Percentiles rank a stretch among this genome's conserved stretches.
These are phyloP conservation scores for Crioceris asparagi DNA, from an alignment of 2,888 invertebrate genomes.

Conservation along the genomic window DNA sequence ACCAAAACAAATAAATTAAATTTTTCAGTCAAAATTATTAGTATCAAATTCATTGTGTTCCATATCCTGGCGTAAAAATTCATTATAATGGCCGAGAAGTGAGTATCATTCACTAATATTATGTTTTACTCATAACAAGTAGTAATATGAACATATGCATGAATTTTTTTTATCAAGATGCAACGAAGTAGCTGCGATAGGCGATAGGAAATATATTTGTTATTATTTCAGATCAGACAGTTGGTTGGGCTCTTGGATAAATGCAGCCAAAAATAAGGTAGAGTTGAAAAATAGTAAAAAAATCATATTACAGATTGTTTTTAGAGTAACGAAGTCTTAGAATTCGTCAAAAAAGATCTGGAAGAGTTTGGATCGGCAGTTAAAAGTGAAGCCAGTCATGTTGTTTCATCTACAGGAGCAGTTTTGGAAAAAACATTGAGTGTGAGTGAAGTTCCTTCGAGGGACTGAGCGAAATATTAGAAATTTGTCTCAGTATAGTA, in stretches of 20 bases:
- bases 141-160: slow-evolving; percentile 4
- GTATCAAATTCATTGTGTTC: slow-evolving; percentile 5
- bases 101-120: neutral
- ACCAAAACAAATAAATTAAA: slow-evolving; percentile 18
- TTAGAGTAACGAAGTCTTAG: slow-evolving; percentile 62
- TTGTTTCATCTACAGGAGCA: slow-evolving; percentile 53
- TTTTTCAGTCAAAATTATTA: slow-evolving; percentile 12
- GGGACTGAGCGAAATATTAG: no score
- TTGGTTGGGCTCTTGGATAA: slow-evolving; percentile 39
- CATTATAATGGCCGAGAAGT: no score
- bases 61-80: no score
- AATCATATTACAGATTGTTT: slow-evolving; percentile 6
- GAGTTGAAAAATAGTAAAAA: slow-evolving; percentile 4
- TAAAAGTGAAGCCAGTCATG: slow-evolving; percentile 57
- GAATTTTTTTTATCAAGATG: slow-evolving; percentile 3
- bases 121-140: neutral
- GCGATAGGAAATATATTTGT: slow-evolving; percentile 7
- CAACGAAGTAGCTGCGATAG: neutral
- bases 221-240: slow-evolving; percentile 26
- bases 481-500: no score
- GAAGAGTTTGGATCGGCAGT: slow-evolving; percentile 64
- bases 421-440: slow-evolving; percentile 59
- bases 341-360: slow-evolving; percentile 66
- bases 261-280: slow-evolving; percentile 38
- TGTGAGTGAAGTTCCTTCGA: slow-evolving; percentile 40